Evolutionary conservation across 2,797 vertebrate genomes (phyloP).

Genomic region (Odontamblyopus lacepedii): DNA sequence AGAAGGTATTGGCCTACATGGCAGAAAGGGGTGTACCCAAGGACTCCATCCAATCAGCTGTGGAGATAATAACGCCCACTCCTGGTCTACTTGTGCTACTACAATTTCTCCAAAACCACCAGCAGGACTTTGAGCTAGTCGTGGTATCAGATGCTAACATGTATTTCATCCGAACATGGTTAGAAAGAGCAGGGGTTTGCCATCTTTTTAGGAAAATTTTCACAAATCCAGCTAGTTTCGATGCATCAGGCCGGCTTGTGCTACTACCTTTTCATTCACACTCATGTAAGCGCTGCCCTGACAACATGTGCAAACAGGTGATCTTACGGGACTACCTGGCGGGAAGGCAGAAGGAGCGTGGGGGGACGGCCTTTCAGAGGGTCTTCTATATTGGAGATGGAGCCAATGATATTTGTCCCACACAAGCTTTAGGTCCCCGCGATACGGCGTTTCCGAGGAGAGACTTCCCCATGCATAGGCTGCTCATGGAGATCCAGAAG

Average conservation of each 20-base stretch:
- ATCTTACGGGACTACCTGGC: conserved; percentile 86
- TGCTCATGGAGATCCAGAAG: conserved; percentile 80
- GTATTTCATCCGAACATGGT: conserved; percentile 85
- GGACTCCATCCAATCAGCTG: conserved; percentile 71
- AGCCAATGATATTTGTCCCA: conserved; percentile 91
- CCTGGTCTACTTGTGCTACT: conserved; percentile 84
- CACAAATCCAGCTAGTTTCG: conserved; percentile 85
- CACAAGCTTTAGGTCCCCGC: conserved; percentile 71
- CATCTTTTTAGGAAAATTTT: conserved; percentile 86
- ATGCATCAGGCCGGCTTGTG: conserved; percentile 77
- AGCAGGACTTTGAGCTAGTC: conserved; percentile 83
- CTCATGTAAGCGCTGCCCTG: conserved; percentile 83
- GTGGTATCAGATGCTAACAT: conserved; percentile 92
- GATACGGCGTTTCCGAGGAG: conserved; percentile 89
- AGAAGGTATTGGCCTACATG: conserved; percentile 83
- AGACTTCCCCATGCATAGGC: conserved; percentile 87
- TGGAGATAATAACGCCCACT: conserved; percentile 83
- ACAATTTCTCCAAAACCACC: conserved; percentile 81
- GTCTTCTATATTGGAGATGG: conserved; percentile 92
- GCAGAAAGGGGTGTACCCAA: conserved; percentile 84
- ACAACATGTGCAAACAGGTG: conserved; percentile 95
- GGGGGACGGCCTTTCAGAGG: conserved; percentile 80
- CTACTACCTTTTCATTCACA: conserved; percentile 90
- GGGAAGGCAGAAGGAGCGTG: conserved; percentile 75
- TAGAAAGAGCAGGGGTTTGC: conserved; percentile 74